Evolutionary conservation across 2,113 vertebrate genomes (phyloP).

Genomic region (Tympanuchus pallidicinctus): DNA sequence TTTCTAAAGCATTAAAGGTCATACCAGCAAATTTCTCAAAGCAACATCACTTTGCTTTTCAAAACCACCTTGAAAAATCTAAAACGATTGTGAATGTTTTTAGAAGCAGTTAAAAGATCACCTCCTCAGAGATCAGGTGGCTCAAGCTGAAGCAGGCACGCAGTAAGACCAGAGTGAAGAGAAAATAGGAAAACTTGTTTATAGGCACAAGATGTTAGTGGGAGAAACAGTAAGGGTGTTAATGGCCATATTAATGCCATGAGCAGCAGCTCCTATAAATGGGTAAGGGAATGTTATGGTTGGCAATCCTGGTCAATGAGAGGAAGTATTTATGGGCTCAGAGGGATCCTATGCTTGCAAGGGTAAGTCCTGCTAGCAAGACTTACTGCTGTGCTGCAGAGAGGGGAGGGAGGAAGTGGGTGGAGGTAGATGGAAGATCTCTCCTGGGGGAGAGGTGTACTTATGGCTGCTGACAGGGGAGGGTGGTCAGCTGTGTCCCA

Average conservation of each 20-base stretch:
- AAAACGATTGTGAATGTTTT: not conserved
- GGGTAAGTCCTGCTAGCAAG: conserved; percentile 32
- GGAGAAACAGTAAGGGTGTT: not conserved
- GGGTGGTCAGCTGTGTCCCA: not conserved
- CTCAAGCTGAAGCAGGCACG: not conserved
- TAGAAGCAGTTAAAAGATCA: not conserved
- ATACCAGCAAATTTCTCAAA: not conserved
- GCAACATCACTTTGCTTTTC: not conserved
- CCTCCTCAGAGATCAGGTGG: not conserved
- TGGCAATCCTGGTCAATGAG: conserved; percentile 32
- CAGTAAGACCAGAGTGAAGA: not conserved
- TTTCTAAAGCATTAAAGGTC: not conserved
- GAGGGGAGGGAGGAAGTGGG: not conserved
- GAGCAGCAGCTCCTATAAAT: conserved; percentile 20
- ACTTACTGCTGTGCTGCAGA: not conserved
- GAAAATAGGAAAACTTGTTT: conserved; percentile 7
- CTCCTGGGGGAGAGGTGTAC: not conserved
- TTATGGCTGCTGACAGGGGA: not conserved
- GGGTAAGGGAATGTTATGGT: conserved; percentile 40
- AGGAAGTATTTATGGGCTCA: conserved; percentile 33
- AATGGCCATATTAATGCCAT: not conserved
- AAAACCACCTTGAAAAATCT: not conserved
- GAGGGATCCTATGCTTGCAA: conserved; percentile 23
- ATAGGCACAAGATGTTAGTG: conserved; percentile 16
- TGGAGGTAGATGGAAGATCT: accelerated